Percentiles rank a stretch among this genome's conserved stretches.
Evolutionary conservation across 2,113 vertebrate species (phyloP).

Genomic region (Larimichthys crocea): DNA sequence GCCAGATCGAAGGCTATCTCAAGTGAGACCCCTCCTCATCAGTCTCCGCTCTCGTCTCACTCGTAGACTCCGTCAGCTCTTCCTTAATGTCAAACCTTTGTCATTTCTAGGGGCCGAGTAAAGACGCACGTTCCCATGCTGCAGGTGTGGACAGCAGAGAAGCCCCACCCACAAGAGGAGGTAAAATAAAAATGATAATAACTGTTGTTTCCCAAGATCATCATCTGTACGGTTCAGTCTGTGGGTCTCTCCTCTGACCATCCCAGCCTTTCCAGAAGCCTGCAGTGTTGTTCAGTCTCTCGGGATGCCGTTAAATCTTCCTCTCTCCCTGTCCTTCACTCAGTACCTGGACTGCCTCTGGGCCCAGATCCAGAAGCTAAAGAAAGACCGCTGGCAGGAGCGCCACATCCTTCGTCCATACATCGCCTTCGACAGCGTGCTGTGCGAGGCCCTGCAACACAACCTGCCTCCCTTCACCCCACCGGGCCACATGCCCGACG

Average conservation of each 20-base stretch:
- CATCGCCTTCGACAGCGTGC: constrained; percentile 97
- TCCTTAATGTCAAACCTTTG: rapidly evolving
- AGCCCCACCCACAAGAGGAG: constrained; percentile 98
- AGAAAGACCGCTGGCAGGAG: constrained; percentile 98
- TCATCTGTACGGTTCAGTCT: background rate
- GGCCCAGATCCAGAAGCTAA: constrained; percentile 97
- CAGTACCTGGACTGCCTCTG: constrained; percentile 99
- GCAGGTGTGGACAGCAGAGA: constrained; percentile 97
- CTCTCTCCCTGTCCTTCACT: background rate
- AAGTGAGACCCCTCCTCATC: constrained; percentile 84
- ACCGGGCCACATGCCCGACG: constrained; percentile 92
- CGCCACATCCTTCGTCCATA: constrained; percentile 96
- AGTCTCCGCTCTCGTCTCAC: background rate
- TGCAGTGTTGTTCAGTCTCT: background rate
- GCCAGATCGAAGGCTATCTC: constrained; percentile 94
- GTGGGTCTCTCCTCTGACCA: background rate
- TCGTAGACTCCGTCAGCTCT: background rate
- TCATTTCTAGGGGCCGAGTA: constrained; percentile 87
- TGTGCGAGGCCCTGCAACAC: constrained; percentile 97
- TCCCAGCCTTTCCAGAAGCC: background rate
- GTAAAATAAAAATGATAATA: constrained; percentile 73
- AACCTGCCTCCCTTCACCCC: constrained; percentile 98
- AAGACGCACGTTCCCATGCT: constrained; percentile 96
- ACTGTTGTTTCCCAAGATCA: background rate
- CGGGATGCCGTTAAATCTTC: background rate